Evolutionary conservation across 2,113 vertebrate genomes (phyloP).

Genomic region (Apteryx owenii): DNA sequence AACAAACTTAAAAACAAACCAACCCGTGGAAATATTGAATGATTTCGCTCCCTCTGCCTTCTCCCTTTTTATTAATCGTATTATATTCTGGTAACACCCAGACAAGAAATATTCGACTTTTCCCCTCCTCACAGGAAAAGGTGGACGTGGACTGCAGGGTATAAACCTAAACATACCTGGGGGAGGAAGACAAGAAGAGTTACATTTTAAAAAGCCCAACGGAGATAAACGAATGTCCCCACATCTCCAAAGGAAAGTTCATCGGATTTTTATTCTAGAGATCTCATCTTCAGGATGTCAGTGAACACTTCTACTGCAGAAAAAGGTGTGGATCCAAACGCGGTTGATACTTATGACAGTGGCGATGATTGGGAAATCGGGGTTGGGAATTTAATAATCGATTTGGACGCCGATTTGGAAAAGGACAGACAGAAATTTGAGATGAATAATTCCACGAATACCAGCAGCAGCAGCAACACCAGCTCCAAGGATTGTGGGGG

Average conservation of each 20-base stretch:
- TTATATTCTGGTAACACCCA: conserved; percentile 74
- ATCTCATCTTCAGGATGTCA: conserved; percentile 88
- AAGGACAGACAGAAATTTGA: conserved; percentile 94
- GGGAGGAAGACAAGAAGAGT: conserved; percentile 72
- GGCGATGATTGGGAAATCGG: conserved; percentile 91
- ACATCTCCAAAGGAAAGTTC: conserved; percentile 82
- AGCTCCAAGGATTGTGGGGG: conserved; percentile 87
- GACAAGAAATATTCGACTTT: conserved; percentile 76
- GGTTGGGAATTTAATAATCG: conserved; percentile 90
- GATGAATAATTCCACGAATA: conserved; percentile 90
- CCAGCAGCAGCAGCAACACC: conserved; percentile 77
- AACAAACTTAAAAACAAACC: conserved; percentile 48
- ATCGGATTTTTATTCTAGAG: conserved; percentile 84
- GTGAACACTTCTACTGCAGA: conserved; percentile 85
- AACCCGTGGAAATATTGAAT: conserved; percentile 39
- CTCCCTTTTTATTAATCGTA: conserved; percentile 47
- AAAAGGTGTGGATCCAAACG: conserved; percentile 88
- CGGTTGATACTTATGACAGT: conserved; percentile 89
- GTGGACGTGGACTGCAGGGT: conserved; percentile 76
- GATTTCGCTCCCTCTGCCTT: conserved; percentile 13
- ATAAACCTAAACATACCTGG: conserved; percentile 70
- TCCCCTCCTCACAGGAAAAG: conserved; percentile 79
- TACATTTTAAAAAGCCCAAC: conserved; percentile 73
- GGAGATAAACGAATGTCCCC: conserved; percentile 88
- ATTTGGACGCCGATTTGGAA: conserved; percentile 95